These are phyloP conservation scores for Gambusia yucatana DNA, from an alignment of 2,797 vertebrate species.

Conservation along the genomic window DNA sequence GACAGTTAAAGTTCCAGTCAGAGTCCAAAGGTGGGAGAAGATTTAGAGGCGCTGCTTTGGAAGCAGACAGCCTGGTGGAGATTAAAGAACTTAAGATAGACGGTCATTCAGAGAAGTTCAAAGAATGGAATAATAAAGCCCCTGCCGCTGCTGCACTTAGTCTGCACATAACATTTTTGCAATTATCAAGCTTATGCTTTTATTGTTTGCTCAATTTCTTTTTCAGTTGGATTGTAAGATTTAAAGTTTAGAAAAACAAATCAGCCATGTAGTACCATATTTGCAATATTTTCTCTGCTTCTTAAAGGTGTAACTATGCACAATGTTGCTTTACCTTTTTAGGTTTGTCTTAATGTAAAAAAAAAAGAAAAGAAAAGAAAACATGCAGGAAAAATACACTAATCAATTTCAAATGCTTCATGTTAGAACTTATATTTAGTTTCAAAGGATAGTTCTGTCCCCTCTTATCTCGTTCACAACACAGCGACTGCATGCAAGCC, in stretches of 20 bases:
- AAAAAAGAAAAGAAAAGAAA: neutral
- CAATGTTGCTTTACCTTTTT: conserved; percentile 1
- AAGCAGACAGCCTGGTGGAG: conserved; percentile 65
- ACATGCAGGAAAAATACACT: conserved; percentile 19
- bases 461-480: conserved; percentile 70
- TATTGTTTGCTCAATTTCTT: neutral
- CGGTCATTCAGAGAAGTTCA: conserved; percentile 66
- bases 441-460: conserved; percentile 65
- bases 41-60: conserved; percentile 68
- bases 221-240: neutral
- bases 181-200: conserved; percentile 2
- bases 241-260: neutral
- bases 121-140: conserved; percentile 53
- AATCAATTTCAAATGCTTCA: conserved; percentile 40
- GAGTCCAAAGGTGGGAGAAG: conserved; percentile 61
- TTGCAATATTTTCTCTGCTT: neutral
- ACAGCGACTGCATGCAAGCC: conserved; percentile 58
- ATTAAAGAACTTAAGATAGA: conserved; percentile 74
- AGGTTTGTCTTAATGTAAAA: conserved; percentile 19
- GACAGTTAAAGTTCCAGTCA: conserved; percentile 61
- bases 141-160: conserved; percentile 20
- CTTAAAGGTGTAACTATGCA: neutral
- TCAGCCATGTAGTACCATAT: neutral
- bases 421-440: conserved; percentile 71
- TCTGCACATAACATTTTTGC: conserved; percentile 8